Percentiles rank a stretch among this genome's conserved stretches.
phyloP scores from a whole-genome alignment of 1,140 invertebrate genomes.

The Venturia canescens region DNA sequence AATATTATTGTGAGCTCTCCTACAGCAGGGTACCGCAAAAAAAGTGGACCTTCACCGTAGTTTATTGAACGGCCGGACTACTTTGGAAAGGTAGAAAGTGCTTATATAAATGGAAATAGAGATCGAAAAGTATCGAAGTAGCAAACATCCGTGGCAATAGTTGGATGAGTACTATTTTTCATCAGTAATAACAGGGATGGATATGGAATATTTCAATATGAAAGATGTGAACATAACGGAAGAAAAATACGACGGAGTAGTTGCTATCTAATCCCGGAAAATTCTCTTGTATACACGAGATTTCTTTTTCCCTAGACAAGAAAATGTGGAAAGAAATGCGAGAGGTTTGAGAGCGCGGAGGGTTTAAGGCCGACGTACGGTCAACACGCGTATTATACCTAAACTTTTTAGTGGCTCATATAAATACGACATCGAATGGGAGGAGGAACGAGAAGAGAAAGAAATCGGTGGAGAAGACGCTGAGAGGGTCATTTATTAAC shows the following conservation, averaged over 20 bases:
- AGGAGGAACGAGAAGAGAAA: not conserved
- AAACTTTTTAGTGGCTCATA: constrained; percentile 13
- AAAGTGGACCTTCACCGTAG: too few species aligned
- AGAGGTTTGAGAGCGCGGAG: not conserved
- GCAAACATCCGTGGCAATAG: not conserved
- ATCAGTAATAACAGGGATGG: constrained; percentile 11
- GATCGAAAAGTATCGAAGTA: not conserved
- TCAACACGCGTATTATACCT: constrained; percentile 31
- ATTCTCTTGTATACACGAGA: constrained; percentile 9
- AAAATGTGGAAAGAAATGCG: not conserved
- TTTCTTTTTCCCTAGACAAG: constrained; percentile 1
- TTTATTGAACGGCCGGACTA: too few species aligned
- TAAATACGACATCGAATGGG: constrained; percentile 1
- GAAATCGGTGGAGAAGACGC: not conserved
- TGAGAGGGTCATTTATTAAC: not conserved
- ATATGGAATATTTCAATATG: too few species aligned
- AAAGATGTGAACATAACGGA: not conserved
- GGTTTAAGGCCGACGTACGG: constrained; percentile 38
- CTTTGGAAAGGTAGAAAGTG: too few species aligned
- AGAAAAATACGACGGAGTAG: not conserved
- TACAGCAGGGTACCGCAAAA: too few species aligned
- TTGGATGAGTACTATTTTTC: constrained; percentile 11
- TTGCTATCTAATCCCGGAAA: constrained; percentile 17
- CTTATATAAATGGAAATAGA: not conserved
- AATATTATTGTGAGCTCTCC: too few species aligned